Percentiles rank a stretch among this genome's conserved stretches.
Conservation (phyloP, 2,797 vertebrate species). For the Bufotes viridis region DNA sequence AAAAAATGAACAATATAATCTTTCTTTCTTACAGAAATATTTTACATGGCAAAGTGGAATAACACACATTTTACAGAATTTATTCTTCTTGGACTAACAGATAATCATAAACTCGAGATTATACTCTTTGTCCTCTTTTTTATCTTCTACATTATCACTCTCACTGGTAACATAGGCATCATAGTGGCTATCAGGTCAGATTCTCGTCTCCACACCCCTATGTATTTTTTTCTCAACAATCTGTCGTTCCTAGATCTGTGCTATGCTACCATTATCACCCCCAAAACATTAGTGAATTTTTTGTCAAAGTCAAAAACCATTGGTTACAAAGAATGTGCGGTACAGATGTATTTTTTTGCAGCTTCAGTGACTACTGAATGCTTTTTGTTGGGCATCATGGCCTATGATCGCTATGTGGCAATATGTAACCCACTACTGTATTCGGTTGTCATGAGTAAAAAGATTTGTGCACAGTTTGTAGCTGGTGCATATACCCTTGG, state of each 20-base stretch:
- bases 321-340: constrained; percentile 42
- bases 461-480: constrained; percentile 38
- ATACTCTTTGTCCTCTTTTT: constrained; percentile 63
- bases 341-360: constrained; percentile 57
- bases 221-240: constrained; percentile 63
- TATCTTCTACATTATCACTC: constrained; percentile 56
- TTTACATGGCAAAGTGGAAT: constrained; percentile 55
- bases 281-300: constrained; percentile 50
- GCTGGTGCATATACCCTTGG: constrained; percentile 41
- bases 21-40: background rate
- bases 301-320: constrained; percentile 44
- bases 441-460: constrained; percentile 42
- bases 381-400: constrained; percentile 56
- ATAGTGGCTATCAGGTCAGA: constrained; percentile 60
- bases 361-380: constrained; percentile 56
- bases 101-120: constrained; percentile 53
- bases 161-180: constrained; percentile 60
- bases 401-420: constrained; percentile 58
- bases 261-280: constrained; percentile 52
- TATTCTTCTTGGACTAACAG: constrained; percentile 61
- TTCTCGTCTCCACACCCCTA: constrained; percentile 49
- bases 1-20: background rate
- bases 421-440: constrained; percentile 56
- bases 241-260: constrained; percentile 56
- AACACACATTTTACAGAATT: constrained; percentile 57